These are phyloP conservation scores for Thalassaphorura encarpata DNA, from an alignment of 1,140 invertebrate species.

Conservation along the genomic window DNA sequence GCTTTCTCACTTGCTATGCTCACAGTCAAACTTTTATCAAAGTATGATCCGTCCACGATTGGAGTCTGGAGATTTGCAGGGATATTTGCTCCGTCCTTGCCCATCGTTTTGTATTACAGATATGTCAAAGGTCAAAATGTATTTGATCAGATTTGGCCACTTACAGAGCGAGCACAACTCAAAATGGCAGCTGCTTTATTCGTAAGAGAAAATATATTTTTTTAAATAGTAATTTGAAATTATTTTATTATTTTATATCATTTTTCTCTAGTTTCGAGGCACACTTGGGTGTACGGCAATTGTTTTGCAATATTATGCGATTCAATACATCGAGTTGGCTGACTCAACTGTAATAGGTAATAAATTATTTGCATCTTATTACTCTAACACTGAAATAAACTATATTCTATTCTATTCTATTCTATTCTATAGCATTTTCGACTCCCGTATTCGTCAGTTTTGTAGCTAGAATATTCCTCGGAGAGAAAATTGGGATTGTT, in stretches of 20 bases:
- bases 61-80: too few relatives aligned
- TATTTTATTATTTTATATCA: not conserved
- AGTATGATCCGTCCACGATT: too few relatives aligned
- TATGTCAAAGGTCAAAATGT: not conserved
- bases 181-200: constrained; percentile 7
- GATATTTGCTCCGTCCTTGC: not conserved
- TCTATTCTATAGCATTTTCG: too few relatives aligned
- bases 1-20: too few relatives aligned
- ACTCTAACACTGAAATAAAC: too few relatives aligned
- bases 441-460: constrained; percentile 77
- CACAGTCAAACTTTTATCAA: too few relatives aligned
- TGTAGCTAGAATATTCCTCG: constrained; percentile 75
- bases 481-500: constrained; percentile 76
- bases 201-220: too few relatives aligned
- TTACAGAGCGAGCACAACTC: not conserved
- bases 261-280: constrained; percentile 9
- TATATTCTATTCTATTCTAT: too few relatives aligned
- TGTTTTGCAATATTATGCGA: constrained; percentile 6
- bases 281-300: constrained; percentile 6
- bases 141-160: constrained; percentile 6
- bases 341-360: constrained; percentile 19
- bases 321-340: constrained; percentile 11
- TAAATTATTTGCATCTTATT: too few relatives aligned
- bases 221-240: too few relatives aligned
- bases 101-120: not conserved